Evolutionary conservation across 1,140 invertebrate species (phyloP), one percentile per base, ranked within the genome.

Genomic region (Choristoneura fumiferana): DNA sequence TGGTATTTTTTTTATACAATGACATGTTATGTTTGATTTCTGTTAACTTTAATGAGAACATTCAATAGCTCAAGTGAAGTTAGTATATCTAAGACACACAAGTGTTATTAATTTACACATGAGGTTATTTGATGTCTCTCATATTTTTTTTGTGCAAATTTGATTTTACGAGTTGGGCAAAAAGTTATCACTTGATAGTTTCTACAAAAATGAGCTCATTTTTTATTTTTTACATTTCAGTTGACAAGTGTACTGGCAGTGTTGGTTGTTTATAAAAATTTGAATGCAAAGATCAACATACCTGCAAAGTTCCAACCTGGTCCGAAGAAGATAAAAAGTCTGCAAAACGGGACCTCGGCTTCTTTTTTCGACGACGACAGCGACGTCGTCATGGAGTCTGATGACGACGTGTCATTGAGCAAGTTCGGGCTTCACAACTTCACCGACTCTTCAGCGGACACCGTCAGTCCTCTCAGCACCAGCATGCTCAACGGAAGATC

Each of bases 371-470:
- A 85, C 33, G 72, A 83, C 17, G 81, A 84, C 12, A 49, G 22
- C 54, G 74, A 78, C 38, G 71, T 60, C 66, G 49, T 71, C 40
- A 63, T 78, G 22, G 84, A 85, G 54, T 81, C 84, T 1, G 84
- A 86, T 61, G 80, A 86, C 67, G 84, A 87, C 73, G 81, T 88
- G 10, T 87, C 84, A 15, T 68, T 89, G 0, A 81, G 82, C 62
- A 84, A 87, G 75, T 87, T 83, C 67, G 86, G 86, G 18, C 57
- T 89, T 39, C 75, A 84, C 54, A 84, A 81, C 45, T 78, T 80
- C 29, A 73, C 84, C 12, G 80, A 80, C 37, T 89, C 86, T 0
- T 89, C 84, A 0, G 81, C 73, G 68, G 84, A 86, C 54, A 82
- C 74, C 13, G 43, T 63, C 1, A 78, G 70, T 59, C 68, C 72